phyloP scores from a whole-genome alignment of 2,888 invertebrate species.

The Agrochola macilenta region DNA sequence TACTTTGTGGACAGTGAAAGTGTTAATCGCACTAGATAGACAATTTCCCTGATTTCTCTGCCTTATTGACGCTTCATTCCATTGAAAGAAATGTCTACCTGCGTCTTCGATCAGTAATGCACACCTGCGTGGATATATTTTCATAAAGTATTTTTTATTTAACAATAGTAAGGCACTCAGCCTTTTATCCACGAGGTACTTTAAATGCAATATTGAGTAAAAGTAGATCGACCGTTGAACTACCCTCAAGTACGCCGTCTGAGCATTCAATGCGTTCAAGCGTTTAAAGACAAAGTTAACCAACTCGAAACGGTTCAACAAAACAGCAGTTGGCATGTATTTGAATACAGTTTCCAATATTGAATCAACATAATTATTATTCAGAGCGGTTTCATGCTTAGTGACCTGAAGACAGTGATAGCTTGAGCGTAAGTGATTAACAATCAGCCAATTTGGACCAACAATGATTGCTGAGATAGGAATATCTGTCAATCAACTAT shows the following conservation, averaged over 20 bases:
- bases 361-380: neutral
- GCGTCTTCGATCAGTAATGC: too few relatives aligned
- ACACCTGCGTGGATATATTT: neutral
- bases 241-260: constrained; percentile 24
- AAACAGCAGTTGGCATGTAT: neutral
- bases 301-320: constrained; percentile 12
- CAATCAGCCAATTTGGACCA: constrained; percentile 21
- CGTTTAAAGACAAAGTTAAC: constrained; percentile 23
- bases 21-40: neutral
- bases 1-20: too few relatives aligned
- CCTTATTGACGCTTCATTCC: neutral
- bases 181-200: constrained; percentile 8
- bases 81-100: neutral
- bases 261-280: constrained; percentile 24
- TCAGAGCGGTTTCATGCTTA: neutral
- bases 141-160: neutral
- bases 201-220: constrained; percentile 25
- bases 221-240: constrained; percentile 28
- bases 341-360: constrained; percentile 8
- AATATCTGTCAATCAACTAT: constrained; percentile 17
- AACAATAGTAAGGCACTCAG: neutral
- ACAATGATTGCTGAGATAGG: neutral
- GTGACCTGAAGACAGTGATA: constrained; percentile 12
- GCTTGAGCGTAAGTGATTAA: constrained; percentile 1
- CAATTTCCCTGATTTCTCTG: neutral